These are phyloP conservation scores for Anthoscopus minutus DNA, from an alignment of 2,113 vertebrate genomes.

Conservation along the genomic window DNA sequence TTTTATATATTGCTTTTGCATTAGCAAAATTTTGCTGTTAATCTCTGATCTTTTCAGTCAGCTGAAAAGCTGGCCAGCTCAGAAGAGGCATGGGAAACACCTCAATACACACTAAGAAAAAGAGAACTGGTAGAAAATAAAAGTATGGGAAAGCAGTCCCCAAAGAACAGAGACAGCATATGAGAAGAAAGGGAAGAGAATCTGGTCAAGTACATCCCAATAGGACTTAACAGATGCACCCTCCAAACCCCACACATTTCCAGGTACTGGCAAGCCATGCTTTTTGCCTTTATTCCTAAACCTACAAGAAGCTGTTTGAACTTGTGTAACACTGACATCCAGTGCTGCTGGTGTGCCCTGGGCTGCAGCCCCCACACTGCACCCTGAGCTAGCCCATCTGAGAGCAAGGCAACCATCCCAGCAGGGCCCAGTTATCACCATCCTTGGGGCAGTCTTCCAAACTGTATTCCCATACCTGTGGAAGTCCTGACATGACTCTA, in stretches of 20 bases:
- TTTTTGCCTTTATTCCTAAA: background rate
- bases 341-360: background rate
- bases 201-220: background rate
- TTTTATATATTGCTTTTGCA: background rate
- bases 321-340: background rate
- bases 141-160: background rate
- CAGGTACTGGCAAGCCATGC: background rate
- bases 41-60: background rate
- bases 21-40: background rate
- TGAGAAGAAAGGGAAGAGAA: background rate
- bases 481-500: background rate
- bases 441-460: background rate
- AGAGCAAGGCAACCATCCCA: background rate
- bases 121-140: background rate
- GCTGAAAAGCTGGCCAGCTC: background rate
- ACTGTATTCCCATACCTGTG: background rate
- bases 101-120: background rate
- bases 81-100: background rate
- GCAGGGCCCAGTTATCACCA: background rate
- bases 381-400: background rate
- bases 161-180: background rate
- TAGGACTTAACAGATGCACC: background rate
- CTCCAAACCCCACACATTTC: background rate
- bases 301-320: background rate
- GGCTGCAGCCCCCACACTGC: background rate